Evolutionary conservation across 2,888 invertebrate species (phyloP), one percentile per base, ranked within the genome.

Genomic region (Ceramica pisi): DNA sequence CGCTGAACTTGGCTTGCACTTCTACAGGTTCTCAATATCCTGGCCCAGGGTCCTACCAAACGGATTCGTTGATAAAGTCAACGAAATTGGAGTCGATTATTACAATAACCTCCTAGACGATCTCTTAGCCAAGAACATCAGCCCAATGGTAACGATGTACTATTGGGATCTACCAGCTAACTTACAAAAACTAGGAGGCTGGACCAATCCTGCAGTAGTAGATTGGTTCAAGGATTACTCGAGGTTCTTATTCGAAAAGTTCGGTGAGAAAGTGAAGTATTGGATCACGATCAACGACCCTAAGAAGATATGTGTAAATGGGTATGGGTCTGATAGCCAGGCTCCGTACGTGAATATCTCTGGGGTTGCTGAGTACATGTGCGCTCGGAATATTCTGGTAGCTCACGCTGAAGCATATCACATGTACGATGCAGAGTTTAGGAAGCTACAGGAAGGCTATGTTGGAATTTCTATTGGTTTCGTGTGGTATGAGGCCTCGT

Each of bases 31-130:
- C 89, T 97, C 97, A 5, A 89, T 97, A 53, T 96, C 97, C 0
- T 98, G 97, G 98, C 83, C 97, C 0, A 92, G 98, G 67, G 93
- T 98, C 12, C 88, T 97, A n/a, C 97, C 97, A 0, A 95, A 94
- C 55, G 97, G 97, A 1, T 94, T 94, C 63, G 64, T 91, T 0
- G 91, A 96, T 72, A 88, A 91, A 65, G 86, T 97, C 23, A 98
- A 97, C 87, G 86, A 93, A 67, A 92, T 92, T 0, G 98, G 97
- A 8, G 88, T 98, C 0, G 87, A 95, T 6, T 97, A 97, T 89
- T 98, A 98, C 90, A 96, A 97, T 78, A 92, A 96, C 26, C 88
- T 98, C 1, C 97, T 98, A 38, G 90, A 97, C 80, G 96, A 94
- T 81, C 91, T 98, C 56, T 61, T 97, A 1, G 90, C 90, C 1